phyloP scores from a whole-genome alignment of 2,113 vertebrate species.

The Recurvirostra avosetta region DNA sequence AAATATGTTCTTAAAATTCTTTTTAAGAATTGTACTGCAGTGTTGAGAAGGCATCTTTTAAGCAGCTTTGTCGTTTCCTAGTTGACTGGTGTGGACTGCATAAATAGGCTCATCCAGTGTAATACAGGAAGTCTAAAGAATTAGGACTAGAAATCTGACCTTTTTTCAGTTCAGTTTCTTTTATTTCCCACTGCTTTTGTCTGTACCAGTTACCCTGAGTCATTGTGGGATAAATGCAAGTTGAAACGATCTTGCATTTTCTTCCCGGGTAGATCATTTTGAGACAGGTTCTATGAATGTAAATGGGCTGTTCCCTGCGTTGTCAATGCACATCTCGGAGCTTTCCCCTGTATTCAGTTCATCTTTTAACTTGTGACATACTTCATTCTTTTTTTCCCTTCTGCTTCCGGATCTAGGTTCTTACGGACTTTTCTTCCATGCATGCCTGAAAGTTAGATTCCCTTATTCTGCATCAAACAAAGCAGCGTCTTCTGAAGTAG shows the following conservation, averaged over 20 bases:
- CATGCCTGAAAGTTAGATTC: not conserved
- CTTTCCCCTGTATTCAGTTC: not conserved
- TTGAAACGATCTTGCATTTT: not conserved
- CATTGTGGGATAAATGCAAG: not conserved
- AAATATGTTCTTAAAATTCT: not conserved
- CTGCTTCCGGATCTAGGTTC: not conserved
- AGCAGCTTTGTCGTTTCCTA: not conserved
- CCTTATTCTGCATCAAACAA: not conserved
- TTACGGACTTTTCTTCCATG: not conserved
- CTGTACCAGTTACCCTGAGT: not conserved
- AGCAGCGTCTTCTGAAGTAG: not conserved
- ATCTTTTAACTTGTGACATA: not conserved
- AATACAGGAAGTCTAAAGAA: not conserved
- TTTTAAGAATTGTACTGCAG: not conserved
- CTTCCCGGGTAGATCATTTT: not conserved
- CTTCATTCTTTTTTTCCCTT: not conserved
- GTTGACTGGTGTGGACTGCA: not conserved
- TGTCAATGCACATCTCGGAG: not conserved
- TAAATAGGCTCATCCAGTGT: not conserved
- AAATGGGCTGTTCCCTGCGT: not conserved
- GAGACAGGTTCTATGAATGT: not conserved
- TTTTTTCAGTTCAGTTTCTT: not conserved
- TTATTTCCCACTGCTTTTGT: not conserved
- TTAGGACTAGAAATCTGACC: not conserved
- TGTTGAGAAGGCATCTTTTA: not conserved